Evolutionary conservation across 1,140 invertebrate species (phyloP), one percentile per base, ranked within the genome.

Genomic region (Drosophila fuyamai): DNA sequence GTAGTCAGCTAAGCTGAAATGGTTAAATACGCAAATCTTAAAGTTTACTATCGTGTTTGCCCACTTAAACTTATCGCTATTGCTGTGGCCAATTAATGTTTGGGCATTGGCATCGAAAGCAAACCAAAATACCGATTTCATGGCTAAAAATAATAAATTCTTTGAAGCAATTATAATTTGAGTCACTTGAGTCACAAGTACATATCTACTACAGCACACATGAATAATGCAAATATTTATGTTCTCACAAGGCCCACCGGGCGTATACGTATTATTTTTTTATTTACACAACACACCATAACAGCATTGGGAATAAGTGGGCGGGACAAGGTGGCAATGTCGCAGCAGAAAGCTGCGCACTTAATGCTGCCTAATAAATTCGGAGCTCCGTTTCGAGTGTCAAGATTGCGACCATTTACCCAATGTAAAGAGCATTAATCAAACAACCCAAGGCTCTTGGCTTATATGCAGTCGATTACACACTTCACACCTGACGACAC

Each of bases 301-400:
- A n/a, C 16, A 32, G 10, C 9, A 9, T 29, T 47, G 10, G 5
- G 12, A 29, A 8, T 29, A n/a, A 13, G 13, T 48, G 40, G 44
- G 41, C 1, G 27, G 9, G 7, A n/a, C n/a, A 16, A 32, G 54
- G 29, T 50, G 38, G 66, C 27, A 54, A 40, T 76, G 72, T 67
- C 41, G 62, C 55, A 65, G 63, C 47, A 63, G 47, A 47, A 41
- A 44, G 60, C 50, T 54, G 41, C 35, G 36, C 36, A 71, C 66
- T 63, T 83, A 72, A 74, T 79, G 67, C 50, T 60, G 60, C 41
- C 79, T 67, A 89, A 88, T 88, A 88, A 89, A 88, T 83, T 89
- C 60, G 46, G 41, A 80, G 54, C 51, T 59, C 61, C 43, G 58
- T 81, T 74, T 71, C 44, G 47, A 83, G 84, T 89, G 83, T 77